Conservation (phyloP, 2,888 invertebrate genomes). For the Acleris holmiana region DNA sequence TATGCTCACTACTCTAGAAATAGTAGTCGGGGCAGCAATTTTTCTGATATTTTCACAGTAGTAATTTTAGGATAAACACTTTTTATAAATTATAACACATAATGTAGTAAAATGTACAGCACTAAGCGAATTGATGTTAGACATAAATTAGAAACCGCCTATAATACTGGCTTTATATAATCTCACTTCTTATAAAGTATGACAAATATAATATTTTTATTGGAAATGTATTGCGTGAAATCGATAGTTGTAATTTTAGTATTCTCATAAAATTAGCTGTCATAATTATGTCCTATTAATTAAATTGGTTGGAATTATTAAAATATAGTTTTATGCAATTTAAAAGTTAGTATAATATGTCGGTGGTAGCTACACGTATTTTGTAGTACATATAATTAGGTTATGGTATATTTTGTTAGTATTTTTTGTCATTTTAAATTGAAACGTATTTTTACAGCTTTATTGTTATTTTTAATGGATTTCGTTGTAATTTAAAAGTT, state of each 20-base stretch:
- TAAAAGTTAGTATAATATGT: constrained; percentile 22
- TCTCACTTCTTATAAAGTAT: neutral
- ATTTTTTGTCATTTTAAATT: constrained; percentile 34
- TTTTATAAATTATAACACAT: constrained; percentile 19
- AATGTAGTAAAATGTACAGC: constrained; percentile 24
- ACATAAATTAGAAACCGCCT: constrained; percentile 10
- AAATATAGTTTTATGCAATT: constrained; percentile 30
- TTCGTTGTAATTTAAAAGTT: constrained; percentile 34
- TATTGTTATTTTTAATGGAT: constrained; percentile 42
- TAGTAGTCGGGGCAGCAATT: too few species aligned
- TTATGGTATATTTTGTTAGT: constrained; percentile 8
- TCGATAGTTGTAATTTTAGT: constrained; percentile 13
- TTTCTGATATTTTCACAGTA: neutral
- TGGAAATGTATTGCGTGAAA: constrained; percentile 5
- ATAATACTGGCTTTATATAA: constrained; percentile 2
- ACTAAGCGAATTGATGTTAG: constrained; percentile 23
- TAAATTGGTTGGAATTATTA: constrained; percentile 25
- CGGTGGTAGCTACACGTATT: constrained; percentile 42
- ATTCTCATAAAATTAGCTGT: constrained; percentile 14
- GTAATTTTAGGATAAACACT: constrained; percentile 1
- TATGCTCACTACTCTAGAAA: neutral
- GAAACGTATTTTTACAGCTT: constrained; percentile 46
- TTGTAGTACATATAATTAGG: constrained; percentile 34
- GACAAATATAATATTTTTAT: constrained; percentile 2
- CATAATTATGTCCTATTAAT: constrained; percentile 28